phyloP scores from a whole-genome alignment of 2,113 vertebrate genomes.

The Antechinus flavipes region DNA sequence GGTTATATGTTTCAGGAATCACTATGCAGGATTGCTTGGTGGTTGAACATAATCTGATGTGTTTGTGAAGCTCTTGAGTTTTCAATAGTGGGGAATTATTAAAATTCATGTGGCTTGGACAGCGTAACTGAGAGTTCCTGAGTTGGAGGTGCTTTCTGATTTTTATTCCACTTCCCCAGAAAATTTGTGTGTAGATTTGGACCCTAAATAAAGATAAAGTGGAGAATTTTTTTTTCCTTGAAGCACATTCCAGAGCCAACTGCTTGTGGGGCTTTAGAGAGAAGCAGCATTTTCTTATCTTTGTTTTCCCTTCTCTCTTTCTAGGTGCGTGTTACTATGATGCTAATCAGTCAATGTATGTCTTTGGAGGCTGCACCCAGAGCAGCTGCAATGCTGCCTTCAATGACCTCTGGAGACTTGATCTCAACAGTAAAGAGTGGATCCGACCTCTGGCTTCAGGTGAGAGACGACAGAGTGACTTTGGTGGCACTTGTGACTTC shows the following conservation, averaged over 20 bases:
- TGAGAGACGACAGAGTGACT: constrained; percentile 75
- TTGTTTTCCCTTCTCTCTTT: constrained; percentile 17
- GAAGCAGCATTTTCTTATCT: not conserved
- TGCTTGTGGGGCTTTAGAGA: not conserved
- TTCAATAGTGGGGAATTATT: not conserved
- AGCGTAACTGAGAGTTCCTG: not conserved
- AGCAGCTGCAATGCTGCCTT: constrained; percentile 99
- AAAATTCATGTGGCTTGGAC: not conserved
- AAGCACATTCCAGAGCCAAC: not conserved
- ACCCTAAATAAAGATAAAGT: not conserved
- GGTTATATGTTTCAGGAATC: not conserved
- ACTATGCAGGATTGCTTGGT: not conserved
- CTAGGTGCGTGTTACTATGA: constrained; percentile 98
- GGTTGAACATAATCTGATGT: not conserved
- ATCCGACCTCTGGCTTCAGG: constrained; percentile 98
- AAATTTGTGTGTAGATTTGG: not conserved
- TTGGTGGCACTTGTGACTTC: constrained; percentile 14
- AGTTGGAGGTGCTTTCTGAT: not conserved
- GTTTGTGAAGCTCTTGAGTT: constrained; percentile 10
- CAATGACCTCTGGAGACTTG: constrained; percentile 98
- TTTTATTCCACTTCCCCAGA: not conserved
- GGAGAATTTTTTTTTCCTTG: not conserved
- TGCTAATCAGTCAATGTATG: constrained; percentile 98
- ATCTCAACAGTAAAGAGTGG: constrained; percentile 99
- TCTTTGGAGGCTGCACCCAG: constrained; percentile 98